These are phyloP conservation scores for Ommatoiulus sabulosus DNA, from an alignment of 2,888 invertebrate genomes.

Conservation along the genomic window DNA sequence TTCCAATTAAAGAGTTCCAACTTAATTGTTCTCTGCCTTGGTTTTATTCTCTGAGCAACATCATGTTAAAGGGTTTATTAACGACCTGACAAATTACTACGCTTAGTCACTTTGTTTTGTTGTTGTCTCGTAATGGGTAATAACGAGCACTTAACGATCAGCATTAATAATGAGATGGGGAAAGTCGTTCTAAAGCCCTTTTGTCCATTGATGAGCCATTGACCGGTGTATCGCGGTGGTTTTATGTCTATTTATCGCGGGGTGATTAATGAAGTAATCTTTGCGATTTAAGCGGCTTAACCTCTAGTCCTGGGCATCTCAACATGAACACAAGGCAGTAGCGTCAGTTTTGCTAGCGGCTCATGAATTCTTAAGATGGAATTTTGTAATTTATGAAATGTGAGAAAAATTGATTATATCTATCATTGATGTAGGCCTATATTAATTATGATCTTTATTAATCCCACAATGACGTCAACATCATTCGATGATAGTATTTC, in stretches of 20 bases:
- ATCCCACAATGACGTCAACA: no score
- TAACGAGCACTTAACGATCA: neutral
- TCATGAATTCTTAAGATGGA: neutral
- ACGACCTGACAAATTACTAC: neutral
- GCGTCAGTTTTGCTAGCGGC: neutral
- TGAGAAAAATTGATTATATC: neutral
- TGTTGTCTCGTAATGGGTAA: neutral
- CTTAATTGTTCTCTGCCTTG: neutral
- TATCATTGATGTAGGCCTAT: no score
- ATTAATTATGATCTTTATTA: no score
- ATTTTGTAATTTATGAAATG: no score
- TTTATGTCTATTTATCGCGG: neutral
- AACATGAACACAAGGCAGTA: neutral
- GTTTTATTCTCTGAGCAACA: neutral
- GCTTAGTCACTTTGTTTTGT: slow-evolving; percentile 12
- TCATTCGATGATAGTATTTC: no score
- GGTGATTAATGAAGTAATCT: neutral
- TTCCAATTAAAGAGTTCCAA: neutral
- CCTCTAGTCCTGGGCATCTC: neutral
- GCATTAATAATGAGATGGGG: neutral
- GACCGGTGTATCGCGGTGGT: neutral
- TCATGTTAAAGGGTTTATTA: neutral
- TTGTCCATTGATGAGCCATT: slow-evolving; percentile 21
- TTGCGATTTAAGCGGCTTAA: neutral
- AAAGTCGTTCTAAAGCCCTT: neutral